Percentiles rank a stretch among this genome's conserved stretches.
Evolutionary conservation across 2,888 invertebrate species (phyloP).

Genomic region (Drosophila falleni): DNA sequence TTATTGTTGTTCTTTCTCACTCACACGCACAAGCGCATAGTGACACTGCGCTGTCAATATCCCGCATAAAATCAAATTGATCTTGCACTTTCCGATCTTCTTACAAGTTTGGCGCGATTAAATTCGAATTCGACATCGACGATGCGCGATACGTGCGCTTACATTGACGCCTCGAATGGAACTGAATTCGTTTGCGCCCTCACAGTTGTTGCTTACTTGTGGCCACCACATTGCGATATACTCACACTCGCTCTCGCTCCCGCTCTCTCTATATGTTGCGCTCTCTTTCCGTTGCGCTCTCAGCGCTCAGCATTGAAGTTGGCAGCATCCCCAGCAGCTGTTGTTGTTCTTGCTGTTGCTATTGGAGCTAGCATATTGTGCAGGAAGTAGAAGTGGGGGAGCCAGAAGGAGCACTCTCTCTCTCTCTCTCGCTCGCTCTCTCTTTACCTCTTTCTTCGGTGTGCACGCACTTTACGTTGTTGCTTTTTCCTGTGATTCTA

Average conservation of each 20-base stretch:
- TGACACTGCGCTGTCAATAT: constrained; percentile 13
- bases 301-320: constrained; percentile 32
- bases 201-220: constrained; percentile 48
- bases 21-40: constrained; percentile 8
- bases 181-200: constrained; percentile 45
- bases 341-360: constrained; percentile 51
- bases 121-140: constrained; percentile 27
- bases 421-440: constrained; percentile 18
- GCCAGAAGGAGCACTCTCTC: constrained; percentile 41
- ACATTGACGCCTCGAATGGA: constrained; percentile 52
- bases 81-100: constrained; percentile 39
- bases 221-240: constrained; percentile 36
- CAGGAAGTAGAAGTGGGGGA: constrained; percentile 63
- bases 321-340: constrained; percentile 68
- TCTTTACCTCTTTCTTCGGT: too few species aligned
- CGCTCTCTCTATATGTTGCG: constrained; percentile 14
- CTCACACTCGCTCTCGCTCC: constrained; percentile 20
- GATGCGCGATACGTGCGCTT: constrained; percentile 50
- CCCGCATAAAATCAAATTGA: constrained; percentile 48
- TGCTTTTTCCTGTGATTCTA: constrained; percentile 63
- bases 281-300: constrained; percentile 38
- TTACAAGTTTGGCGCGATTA: constrained; percentile 38
- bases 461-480: constrained; percentile 58
- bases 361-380: constrained; percentile 65
- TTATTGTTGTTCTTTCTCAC: constrained; percentile 40